Conservation (phyloP, 2,797 vertebrate genomes). For the Staurois parvus region DNA sequence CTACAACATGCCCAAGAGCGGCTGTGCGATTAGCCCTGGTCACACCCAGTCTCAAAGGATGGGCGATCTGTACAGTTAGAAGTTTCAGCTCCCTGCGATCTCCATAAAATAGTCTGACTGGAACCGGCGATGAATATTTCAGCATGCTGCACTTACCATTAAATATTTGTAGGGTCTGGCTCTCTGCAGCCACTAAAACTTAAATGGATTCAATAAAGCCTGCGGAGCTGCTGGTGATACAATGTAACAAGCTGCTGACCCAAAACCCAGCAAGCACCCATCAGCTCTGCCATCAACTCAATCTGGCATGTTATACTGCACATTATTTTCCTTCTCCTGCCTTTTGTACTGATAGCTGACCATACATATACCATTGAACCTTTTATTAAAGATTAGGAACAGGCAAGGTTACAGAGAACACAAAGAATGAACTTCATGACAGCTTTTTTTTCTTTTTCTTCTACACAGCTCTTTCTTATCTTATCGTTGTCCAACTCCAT, state of each 20-base stretch:
- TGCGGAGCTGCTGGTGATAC: not conserved
- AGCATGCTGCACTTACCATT: constrained; percentile 47
- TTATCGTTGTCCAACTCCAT: no score
- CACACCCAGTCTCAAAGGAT: not conserved
- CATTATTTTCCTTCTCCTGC: no score
- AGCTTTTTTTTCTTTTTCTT: no score
- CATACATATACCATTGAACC: no score
- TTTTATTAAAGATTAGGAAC: no score
- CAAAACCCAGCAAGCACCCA: not conserved
- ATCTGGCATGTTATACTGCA: no score
- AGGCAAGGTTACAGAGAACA: no score
- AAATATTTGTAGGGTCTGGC: constrained; percentile 47
- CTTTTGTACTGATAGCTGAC: no score
- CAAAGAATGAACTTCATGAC: no score
- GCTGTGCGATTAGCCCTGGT: not conserved
- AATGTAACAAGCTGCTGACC: not conserved
- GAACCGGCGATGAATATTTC: constrained; percentile 34
- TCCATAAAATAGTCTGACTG: not conserved
- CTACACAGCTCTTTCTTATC: no score
- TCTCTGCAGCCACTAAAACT: not conserved
- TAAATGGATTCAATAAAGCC: not conserved
- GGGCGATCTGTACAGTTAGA: not conserved
- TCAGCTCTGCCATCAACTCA: not conserved
- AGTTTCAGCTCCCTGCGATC: not conserved
- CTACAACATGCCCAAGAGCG: not conserved